These are phyloP conservation scores for Dascillus cervinus DNA, from an alignment of 2,888 invertebrate genomes.

Conservation along the genomic window DNA sequence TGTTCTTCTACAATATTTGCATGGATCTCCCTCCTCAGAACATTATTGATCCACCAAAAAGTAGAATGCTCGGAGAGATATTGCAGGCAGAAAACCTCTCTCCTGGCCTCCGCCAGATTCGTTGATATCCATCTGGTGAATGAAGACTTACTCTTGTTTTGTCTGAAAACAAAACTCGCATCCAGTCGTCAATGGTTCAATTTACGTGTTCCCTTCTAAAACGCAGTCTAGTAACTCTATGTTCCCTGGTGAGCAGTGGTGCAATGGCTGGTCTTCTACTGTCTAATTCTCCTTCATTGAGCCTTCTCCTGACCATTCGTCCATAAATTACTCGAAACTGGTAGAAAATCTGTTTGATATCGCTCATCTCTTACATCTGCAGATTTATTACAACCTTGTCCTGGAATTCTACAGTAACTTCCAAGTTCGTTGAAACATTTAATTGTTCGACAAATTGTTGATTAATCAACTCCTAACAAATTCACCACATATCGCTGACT, in stretches of 20 bases:
- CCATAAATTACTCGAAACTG: not conserved
- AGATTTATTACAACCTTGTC: too few species aligned
- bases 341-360: too few species aligned
- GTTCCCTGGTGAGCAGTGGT: constrained; percentile 5
- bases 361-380: too few species aligned
- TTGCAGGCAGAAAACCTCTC: constrained; percentile 4
- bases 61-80: too few species aligned
- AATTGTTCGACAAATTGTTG: too few species aligned
- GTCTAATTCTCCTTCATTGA: constrained; percentile 3
- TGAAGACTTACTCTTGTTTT: constrained; percentile 6
- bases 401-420: too few species aligned
- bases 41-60: constrained; percentile 2
- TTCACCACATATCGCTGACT: too few species aligned
- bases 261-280: constrained; percentile 5
- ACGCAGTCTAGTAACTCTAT: constrained; percentile 3
- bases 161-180: constrained; percentile 6
- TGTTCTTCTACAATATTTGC: too few species aligned
- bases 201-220: constrained; percentile 2
- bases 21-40: constrained; percentile 2
- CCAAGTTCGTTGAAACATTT: too few species aligned
- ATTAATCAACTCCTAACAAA: too few species aligned
- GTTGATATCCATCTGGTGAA: constrained; percentile 5
- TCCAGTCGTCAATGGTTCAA: constrained; percentile 10
- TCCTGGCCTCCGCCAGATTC: too few species aligned
- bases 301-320: not conserved